Percentiles rank a stretch among this genome's conserved stretches.
These are phyloP conservation scores for Epirrhoe tristata DNA, from an alignment of 2,888 invertebrate genomes.

Conservation along the genomic window DNA sequence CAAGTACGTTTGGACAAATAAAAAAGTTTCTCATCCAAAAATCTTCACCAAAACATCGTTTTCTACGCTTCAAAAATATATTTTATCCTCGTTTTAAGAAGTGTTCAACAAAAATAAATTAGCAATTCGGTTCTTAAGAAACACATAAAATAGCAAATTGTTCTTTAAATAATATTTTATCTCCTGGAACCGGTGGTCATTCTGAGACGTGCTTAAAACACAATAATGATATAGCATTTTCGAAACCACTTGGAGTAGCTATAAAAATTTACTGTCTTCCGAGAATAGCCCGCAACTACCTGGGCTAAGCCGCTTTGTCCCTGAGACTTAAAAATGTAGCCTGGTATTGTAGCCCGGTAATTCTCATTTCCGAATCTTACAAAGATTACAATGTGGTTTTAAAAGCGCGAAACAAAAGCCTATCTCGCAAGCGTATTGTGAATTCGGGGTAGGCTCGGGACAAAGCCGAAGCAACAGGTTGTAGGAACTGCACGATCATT, in stretches of 20 bases:
- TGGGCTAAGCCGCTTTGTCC: constrained; percentile 42
- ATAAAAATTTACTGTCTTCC: constrained; percentile 50
- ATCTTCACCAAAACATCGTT: background rate
- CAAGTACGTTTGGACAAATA: background rate
- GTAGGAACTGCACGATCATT: constrained; percentile 25
- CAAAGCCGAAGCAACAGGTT: constrained; percentile 37
- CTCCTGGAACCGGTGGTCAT: constrained; percentile 25
- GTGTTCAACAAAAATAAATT: background rate
- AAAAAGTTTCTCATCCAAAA: background rate
- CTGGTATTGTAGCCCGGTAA: constrained; percentile 23
- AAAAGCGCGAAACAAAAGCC: constrained; percentile 43
- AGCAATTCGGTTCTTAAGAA: constrained; percentile 17
- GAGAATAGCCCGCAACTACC: constrained; percentile 45
- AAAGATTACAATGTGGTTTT: constrained; percentile 41
- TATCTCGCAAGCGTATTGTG: constrained; percentile 28
- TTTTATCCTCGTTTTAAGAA: background rate
- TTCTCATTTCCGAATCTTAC: constrained; percentile 22
- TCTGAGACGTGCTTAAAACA: constrained; percentile 37
- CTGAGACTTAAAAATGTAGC: constrained; percentile 29
- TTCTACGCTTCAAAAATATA: background rate
- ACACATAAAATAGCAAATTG: constrained; percentile 27
- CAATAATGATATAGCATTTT: constrained; percentile 45
- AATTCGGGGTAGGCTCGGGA: constrained; percentile 17
- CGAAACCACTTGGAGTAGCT: constrained; percentile 44
- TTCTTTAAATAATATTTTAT: constrained; percentile 5